Conservation (phyloP, 92 coral and sea anemone genomes). For the Heteractis magnifica region DNA sequence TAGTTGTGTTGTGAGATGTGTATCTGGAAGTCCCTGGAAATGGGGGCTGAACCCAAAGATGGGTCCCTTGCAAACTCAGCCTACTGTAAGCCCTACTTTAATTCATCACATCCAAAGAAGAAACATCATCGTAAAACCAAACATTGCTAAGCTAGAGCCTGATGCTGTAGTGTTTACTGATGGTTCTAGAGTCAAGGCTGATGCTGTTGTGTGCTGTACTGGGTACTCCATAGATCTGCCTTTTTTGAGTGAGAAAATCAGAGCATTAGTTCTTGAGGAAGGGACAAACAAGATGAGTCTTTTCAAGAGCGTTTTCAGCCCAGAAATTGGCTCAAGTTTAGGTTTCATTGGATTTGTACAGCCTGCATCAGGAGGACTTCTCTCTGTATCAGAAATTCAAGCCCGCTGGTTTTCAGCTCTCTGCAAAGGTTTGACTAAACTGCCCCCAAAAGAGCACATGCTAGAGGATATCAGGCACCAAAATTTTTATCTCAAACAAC, state of each 20-base stretch:
- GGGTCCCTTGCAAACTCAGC: constrained; percentile 76
- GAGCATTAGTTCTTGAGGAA: constrained; percentile 46
- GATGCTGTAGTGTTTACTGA: constrained; percentile 59
- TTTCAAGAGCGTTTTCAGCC: constrained; percentile 67
- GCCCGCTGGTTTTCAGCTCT: constrained; percentile 82
- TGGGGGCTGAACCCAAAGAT: constrained; percentile 77
- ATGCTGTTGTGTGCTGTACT: constrained; percentile 69
- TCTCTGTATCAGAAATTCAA: constrained; percentile 74
- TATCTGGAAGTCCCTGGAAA: constrained; percentile 68
- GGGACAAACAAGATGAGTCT: constrained; percentile 64
- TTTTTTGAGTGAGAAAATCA: constrained; percentile 43
- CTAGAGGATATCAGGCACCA: constrained; percentile 36
- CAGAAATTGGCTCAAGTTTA: constrained; percentile 61
- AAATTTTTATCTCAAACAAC: constrained; percentile 22
- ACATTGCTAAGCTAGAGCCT: constrained; percentile 47
- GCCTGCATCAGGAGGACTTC: constrained; percentile 82
- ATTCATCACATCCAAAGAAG: constrained; percentile 71
- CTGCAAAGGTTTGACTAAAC: constrained; percentile 61
- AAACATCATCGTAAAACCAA: constrained; percentile 60
- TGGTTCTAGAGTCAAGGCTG: constrained; percentile 52
- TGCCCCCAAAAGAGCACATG: constrained; percentile 57
- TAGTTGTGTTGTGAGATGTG: constrained; percentile 49
- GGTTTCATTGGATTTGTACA: constrained; percentile 74
- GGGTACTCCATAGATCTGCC: constrained; percentile 65
- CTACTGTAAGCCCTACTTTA: constrained; percentile 74